Conservation (phyloP, 2,888 invertebrate species). For the Nysson spinosus region DNA sequence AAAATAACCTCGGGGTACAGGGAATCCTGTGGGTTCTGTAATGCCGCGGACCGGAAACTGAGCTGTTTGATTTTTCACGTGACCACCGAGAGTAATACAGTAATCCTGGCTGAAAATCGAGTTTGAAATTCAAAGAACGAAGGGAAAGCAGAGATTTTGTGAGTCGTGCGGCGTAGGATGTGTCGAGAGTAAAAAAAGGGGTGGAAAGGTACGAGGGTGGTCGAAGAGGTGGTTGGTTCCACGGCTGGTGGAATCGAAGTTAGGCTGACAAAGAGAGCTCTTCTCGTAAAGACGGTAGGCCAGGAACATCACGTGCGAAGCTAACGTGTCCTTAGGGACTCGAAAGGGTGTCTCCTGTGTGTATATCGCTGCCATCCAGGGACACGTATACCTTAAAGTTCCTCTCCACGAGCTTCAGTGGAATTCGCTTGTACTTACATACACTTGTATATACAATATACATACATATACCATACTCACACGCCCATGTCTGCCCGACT, state of each 20-base stretch:
- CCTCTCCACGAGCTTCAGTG: conserved; percentile 12
- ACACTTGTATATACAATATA: no score
- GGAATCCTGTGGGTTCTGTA: no score
- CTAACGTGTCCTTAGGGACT: conserved; percentile 67
- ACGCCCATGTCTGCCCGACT: conserved; percentile 9
- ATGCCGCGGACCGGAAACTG: no score
- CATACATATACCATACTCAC: no score
- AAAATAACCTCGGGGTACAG: no score
- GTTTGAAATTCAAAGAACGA: background rate
- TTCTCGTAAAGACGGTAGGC: conserved; percentile 56
- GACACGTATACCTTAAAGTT: conserved; percentile 13
- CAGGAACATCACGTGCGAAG: conserved; percentile 67
- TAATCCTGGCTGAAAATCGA: background rate
- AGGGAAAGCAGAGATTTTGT: background rate
- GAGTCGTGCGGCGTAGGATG: background rate
- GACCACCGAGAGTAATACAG: no score
- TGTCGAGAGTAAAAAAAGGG: background rate
- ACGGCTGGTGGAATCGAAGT: conserved; percentile 31
- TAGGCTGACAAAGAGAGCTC: conserved; percentile 48
- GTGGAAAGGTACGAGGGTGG: background rate
- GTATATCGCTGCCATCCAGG: conserved; percentile 30
- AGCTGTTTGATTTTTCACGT: no score
- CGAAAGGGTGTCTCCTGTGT: conserved; percentile 38
- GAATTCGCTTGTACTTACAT: no score
- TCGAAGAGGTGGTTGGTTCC: conserved; percentile 28